phyloP scores from a whole-genome alignment of 1,140 invertebrate genomes.

The Cylas formicarius region DNA sequence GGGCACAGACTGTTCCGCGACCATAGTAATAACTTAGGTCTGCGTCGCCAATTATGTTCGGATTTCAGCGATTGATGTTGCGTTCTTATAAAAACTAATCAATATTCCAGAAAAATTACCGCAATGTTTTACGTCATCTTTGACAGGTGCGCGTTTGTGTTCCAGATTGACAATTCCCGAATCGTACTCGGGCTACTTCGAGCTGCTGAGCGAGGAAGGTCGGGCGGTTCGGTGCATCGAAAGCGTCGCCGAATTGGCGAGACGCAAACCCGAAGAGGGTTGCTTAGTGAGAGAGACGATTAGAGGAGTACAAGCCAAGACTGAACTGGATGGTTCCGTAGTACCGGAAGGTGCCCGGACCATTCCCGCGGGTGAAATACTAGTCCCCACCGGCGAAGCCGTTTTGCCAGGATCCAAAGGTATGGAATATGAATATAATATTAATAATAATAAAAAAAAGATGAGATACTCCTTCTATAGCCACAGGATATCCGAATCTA shows the following conservation, averaged over 20 bases:
- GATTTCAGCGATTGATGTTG: too few species aligned
- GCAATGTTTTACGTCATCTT: too few species aligned
- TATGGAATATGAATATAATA: too few species aligned
- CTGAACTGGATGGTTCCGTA: slow-evolving; percentile 56
- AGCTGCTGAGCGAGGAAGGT: slow-evolving; percentile 88
- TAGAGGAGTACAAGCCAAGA: slow-evolving; percentile 67
- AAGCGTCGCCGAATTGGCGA: slow-evolving; percentile 72
- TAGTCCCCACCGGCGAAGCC: slow-evolving; percentile 57
- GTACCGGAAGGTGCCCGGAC: slow-evolving; percentile 67
- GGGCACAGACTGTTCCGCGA: too few species aligned
- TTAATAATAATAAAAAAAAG: too few species aligned
- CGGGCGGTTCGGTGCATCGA: slow-evolving; percentile 82
- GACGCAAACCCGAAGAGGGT: slow-evolving; percentile 64
- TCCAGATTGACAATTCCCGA: slow-evolving; percentile 77
- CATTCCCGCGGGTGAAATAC: slow-evolving; percentile 62
- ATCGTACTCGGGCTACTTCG: slow-evolving; percentile 86
- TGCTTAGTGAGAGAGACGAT: slow-evolving; percentile 81
- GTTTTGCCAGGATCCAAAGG: slow-evolving; percentile 53
- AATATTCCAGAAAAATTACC: too few species aligned
- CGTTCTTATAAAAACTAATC: too few species aligned
- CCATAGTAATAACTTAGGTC: too few species aligned
- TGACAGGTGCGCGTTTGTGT: too few species aligned
- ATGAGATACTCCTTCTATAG: too few species aligned
- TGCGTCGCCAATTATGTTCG: too few species aligned
- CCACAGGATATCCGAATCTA: too few species aligned